Conservation (phyloP, 53 echinoderm and acorn worm genomes). For the Patiria pectinifera region DNA sequence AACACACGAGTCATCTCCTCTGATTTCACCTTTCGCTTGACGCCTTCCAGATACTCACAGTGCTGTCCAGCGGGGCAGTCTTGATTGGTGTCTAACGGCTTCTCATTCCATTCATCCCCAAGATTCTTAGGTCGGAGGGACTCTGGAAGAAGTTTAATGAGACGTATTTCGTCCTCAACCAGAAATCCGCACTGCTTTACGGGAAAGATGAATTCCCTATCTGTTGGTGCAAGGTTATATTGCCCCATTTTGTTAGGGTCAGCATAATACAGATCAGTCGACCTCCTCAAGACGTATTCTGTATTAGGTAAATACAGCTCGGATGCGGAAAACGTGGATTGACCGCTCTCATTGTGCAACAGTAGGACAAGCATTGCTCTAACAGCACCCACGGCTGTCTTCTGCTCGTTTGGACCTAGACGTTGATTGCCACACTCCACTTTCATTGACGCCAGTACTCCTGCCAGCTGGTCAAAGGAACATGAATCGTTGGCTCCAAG, state of each 20-base stretch:
- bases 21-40: constrained; percentile 44
- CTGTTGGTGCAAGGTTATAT: constrained; percentile 25
- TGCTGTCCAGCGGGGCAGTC: constrained; percentile 42
- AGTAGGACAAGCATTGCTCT: not conserved
- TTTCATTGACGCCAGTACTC: constrained; percentile 26
- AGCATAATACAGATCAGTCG: constrained; percentile 39
- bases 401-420: constrained; percentile 46
- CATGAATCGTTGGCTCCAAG: constrained; percentile 41
- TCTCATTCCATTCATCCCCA: constrained; percentile 44
- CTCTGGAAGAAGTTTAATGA: constrained; percentile 49
- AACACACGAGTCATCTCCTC: constrained; percentile 64
- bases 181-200: constrained; percentile 41
- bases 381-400: constrained; percentile 30
- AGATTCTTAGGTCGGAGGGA: constrained; percentile 54
- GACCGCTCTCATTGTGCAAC: not conserved
- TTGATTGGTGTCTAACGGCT: constrained; percentile 22
- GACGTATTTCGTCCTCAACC: constrained; percentile 8
- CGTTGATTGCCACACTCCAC: constrained; percentile 6
- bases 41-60: constrained; percentile 31
- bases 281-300: not conserved
- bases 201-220: constrained; percentile 49
- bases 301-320: constrained; percentile 52
- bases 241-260: constrained; percentile 26
- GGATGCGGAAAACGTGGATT: not conserved
- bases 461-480: constrained; percentile 57